Conservation (phyloP, 2,113 vertebrate genomes). For the Corythoichthys haematopterus region DNA sequence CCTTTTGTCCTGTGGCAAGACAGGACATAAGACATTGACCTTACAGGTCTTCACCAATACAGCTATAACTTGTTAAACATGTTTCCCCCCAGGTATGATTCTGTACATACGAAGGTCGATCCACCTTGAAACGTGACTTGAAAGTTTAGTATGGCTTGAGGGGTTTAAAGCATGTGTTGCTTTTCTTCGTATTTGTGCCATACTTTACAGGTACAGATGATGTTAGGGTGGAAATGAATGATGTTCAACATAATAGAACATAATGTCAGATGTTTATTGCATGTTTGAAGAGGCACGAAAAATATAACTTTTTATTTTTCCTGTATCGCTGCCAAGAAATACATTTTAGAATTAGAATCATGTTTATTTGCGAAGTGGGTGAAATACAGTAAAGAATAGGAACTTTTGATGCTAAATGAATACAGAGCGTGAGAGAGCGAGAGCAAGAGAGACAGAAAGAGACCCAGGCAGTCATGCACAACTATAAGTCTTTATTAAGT, state of each 20-base stretch:
- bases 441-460: background rate
- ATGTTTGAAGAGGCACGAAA: background rate
- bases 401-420: conserved; percentile 2
- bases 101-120: background rate
- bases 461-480: conserved; percentile 7
- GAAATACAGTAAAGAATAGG: too few species aligned
- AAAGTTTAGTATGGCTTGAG: background rate
- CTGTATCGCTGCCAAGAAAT: background rate
- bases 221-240: background rate
- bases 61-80: background rate
- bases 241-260: background rate
- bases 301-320: background rate
- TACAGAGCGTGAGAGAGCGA: background rate
- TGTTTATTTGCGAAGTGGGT: too few species aligned
- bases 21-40: background rate
- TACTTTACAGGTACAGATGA: background rate
- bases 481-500: conserved; percentile 20
- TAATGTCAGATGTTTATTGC: background rate
- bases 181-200: background rate
- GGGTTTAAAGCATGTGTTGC: background rate
- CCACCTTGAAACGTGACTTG: background rate
- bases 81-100: background rate
- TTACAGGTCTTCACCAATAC: background rate
- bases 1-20: background rate
- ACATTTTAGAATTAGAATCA: background rate